A percentile compares a stretch with the other conserved stretches of the same genome.
Conservation (phyloP, 2,888 invertebrate genomes). For the Onchidella celtica region DNA sequence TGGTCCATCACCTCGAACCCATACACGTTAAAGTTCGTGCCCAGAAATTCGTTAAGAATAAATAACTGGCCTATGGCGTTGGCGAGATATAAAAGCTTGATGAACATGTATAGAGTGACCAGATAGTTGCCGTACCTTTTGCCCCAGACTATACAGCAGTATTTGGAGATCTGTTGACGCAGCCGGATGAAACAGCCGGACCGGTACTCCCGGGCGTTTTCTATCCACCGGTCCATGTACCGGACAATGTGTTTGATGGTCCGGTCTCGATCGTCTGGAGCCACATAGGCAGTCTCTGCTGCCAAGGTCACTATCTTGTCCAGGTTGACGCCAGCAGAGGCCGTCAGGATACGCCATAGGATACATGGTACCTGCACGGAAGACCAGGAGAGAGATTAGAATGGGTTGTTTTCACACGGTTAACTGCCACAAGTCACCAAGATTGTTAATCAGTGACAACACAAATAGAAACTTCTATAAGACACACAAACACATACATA, state of each 20-base stretch:
- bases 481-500: too few species aligned
- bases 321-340: conserved; percentile 75
- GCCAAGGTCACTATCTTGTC: conserved; percentile 80
- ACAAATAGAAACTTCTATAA: too few species aligned
- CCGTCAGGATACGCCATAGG: conserved; percentile 80
- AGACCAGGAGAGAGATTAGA: too few species aligned
- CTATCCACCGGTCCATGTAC: conserved; percentile 81
- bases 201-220: conserved; percentile 80
- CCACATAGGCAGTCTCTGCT: conserved; percentile 80
- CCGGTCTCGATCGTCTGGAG: conserved; percentile 78
- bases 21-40: conserved; percentile 79
- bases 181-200: conserved; percentile 78
- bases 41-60: conserved; percentile 81
- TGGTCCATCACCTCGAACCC: conserved; percentile 81
- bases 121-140: conserved; percentile 81
- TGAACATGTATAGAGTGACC: conserved; percentile 80
- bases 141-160: conserved; percentile 79
- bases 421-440: too few species aligned
- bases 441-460: too few species aligned
- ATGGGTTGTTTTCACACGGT: too few species aligned
- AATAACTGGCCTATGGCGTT: conserved; percentile 81
- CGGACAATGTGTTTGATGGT: conserved; percentile 80
- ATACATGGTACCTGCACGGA: conserved; percentile 78
- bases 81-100: conserved; percentile 80
- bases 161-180: conserved; percentile 78